Percentiles rank a stretch among this genome's conserved stretches.
Conservation (phyloP, 2,888 invertebrate species). For the Coelinius sp. region DNA sequence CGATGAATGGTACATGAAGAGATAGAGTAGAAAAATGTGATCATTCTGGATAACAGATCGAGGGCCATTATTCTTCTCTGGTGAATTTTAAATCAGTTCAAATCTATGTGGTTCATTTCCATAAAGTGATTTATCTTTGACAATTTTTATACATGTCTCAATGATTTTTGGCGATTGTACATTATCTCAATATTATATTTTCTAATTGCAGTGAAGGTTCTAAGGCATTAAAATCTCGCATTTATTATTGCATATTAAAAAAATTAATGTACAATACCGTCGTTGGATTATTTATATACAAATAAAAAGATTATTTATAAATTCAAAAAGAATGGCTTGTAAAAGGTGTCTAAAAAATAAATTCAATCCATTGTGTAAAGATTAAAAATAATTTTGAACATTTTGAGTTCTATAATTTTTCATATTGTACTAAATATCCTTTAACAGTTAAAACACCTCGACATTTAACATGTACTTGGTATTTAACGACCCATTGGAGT, state of each 20-base stretch:
- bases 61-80: constrained; percentile 42
- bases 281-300: no score
- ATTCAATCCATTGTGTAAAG: constrained; percentile 1
- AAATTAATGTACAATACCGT: no score
- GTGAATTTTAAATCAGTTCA: constrained; percentile 49
- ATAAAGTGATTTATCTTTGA: constrained; percentile 40
- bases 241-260: no score
- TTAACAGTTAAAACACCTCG: constrained; percentile 92
- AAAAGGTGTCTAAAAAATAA: neutral
- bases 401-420: constrained; percentile 46
- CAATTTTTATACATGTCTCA: neutral
- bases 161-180: neutral
- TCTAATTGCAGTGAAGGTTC: neutral
- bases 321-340: no score
- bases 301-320: no score
- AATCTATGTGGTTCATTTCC: constrained; percentile 47
- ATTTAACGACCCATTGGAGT: constrained; percentile 85
- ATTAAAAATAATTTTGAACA: neutral
- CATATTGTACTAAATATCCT: constrained; percentile 81
- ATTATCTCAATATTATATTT: neutral
- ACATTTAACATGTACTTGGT: constrained; percentile 91
- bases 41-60: constrained; percentile 48
- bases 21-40: constrained; percentile 31
- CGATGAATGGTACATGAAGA: constrained; percentile 32
- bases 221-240: neutral